Percentiles rank a stretch among this genome's conserved stretches.
Conservation (phyloP, 2,797 vertebrate species). For the Knipowitschia caucasica region DNA sequence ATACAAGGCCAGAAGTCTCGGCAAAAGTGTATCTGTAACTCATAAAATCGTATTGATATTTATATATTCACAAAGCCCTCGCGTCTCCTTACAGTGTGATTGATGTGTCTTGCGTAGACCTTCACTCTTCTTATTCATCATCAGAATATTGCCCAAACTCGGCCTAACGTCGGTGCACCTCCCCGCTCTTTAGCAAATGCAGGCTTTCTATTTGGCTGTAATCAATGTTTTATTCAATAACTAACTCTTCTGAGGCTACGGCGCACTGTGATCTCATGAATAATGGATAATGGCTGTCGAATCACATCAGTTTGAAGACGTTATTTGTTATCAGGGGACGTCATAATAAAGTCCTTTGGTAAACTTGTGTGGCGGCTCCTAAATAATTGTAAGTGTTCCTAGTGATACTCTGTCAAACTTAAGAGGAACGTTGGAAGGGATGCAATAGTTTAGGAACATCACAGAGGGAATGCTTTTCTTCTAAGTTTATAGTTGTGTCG, state of each 20-base stretch:
- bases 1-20: background rate
- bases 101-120: background rate
- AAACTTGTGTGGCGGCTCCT: background rate
- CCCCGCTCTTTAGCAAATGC: constrained; percentile 3
- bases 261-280: constrained; percentile 1
- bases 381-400: background rate
- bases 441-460: background rate
- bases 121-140: constrained; percentile 5
- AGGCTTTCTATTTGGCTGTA: constrained; percentile 4
- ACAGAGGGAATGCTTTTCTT: background rate
- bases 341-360: background rate
- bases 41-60: background rate
- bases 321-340: constrained; percentile 8
- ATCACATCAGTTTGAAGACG: constrained; percentile 1
- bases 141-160: background rate
- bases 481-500: background rate
- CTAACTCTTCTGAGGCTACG: background rate
- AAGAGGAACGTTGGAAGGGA: background rate
- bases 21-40: background rate
- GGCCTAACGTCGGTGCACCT: background rate
- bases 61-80: background rate
- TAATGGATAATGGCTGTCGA: constrained; percentile 4
- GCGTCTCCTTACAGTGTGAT: background rate
- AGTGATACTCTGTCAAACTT: background rate
- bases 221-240: constrained; percentile 15